Evolutionary conservation across 2,113 vertebrate species (phyloP).

Genomic region (Anoura caudifer): DNA sequence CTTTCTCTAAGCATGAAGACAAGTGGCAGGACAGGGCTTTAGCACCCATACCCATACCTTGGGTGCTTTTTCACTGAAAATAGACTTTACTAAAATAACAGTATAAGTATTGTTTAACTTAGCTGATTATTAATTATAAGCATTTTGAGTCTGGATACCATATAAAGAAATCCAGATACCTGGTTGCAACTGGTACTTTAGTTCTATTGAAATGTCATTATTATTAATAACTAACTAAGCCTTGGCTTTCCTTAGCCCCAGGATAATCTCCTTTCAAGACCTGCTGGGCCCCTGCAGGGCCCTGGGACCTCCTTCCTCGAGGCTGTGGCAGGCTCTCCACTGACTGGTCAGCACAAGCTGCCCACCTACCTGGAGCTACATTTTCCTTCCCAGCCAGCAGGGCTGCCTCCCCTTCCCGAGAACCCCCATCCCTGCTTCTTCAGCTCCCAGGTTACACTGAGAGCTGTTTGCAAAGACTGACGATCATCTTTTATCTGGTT

Average conservation of each 20-base stretch:
- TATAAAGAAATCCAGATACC: constrained; percentile 59
- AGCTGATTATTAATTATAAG: constrained; percentile 59
- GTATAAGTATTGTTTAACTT: constrained; percentile 43
- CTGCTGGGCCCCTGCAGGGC: not conserved
- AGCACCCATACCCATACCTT: not conserved
- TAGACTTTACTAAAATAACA: constrained; percentile 45
- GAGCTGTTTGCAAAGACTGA: not conserved
- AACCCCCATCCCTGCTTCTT: not conserved
- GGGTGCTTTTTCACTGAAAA: not conserved
- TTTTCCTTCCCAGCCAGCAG: not conserved
- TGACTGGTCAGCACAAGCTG: no score
- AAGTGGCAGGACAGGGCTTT: not conserved
- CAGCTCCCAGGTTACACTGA: not conserved
- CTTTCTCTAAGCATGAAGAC: not conserved
- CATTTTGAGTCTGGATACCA: constrained; percentile 50
- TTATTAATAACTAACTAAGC: constrained; percentile 6
- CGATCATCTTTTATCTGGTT: not conserved
- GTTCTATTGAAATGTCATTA: not conserved
- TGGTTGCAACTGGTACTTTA: not conserved
- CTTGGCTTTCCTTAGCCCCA: not conserved
- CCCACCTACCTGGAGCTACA: fast-evolving
- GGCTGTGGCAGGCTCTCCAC: not conserved
- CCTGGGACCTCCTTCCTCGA: not conserved
- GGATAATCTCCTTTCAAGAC: not conserved
- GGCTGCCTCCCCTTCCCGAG: not conserved